Conservation (phyloP, 2,113 vertebrate species). For the Helogale parvula region DNA sequence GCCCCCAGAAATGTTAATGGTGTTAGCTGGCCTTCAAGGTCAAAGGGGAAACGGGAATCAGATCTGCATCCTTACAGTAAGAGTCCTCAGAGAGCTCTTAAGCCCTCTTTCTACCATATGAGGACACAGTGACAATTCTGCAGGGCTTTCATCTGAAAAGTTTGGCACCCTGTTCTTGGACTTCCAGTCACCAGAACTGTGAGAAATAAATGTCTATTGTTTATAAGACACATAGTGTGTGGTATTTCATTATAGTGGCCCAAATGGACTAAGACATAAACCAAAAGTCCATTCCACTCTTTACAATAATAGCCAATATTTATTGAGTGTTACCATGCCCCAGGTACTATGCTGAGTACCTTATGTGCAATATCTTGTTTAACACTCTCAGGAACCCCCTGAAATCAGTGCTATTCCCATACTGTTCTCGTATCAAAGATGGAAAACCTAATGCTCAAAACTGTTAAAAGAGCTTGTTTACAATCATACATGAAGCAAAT, state of each 20-base stretch:
- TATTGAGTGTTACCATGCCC: background rate
- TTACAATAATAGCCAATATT: background rate
- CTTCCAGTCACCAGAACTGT: background rate
- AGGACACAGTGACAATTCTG: background rate
- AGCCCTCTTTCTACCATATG: background rate
- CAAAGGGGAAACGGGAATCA: too few relatives aligned
- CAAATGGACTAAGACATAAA: background rate
- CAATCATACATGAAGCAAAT: background rate
- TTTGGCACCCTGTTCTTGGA: background rate
- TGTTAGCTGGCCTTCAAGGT: too few relatives aligned
- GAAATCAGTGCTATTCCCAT: background rate
- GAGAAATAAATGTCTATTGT: background rate
- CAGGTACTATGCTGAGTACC: background rate
- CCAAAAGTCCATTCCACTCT: background rate
- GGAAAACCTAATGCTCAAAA: background rate
- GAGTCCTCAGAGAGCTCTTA: background rate
- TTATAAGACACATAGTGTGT: background rate
- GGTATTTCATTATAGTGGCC: background rate
- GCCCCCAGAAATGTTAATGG: too few relatives aligned
- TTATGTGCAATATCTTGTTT: background rate
- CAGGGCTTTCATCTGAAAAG: fast-evolving
- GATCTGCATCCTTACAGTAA: too few relatives aligned
- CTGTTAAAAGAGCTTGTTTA: background rate
- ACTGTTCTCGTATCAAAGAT: background rate
- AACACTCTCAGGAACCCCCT: background rate